Conservation (phyloP, 2,888 invertebrate species). For the Teleogryllus oceanicus region DNA sequence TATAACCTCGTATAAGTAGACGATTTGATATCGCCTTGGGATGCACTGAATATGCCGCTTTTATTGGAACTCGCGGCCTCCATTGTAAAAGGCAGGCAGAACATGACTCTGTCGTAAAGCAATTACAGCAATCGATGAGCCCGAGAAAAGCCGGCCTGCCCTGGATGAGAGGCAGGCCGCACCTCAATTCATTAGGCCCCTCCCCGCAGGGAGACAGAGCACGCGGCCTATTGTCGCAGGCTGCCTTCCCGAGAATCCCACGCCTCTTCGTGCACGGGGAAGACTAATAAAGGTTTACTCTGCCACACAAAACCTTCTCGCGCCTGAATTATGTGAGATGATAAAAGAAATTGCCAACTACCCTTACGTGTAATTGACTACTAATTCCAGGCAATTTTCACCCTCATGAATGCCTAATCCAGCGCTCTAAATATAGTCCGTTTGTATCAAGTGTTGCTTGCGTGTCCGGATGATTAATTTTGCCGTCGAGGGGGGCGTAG, state of each 20-base stretch:
- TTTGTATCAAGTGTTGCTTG: conserved; percentile 10
- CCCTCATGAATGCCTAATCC: conserved; percentile 1
- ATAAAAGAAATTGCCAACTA: not conserved
- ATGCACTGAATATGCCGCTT: not conserved
- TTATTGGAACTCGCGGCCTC: not conserved
- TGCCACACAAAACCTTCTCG: not conserved
- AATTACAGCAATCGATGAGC: not conserved
- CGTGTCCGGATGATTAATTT: conserved; percentile 8
- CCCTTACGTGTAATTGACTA: conserved; percentile 18
- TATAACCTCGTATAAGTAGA: too few species aligned
- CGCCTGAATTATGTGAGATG: conserved; percentile 1
- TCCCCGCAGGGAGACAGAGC: not conserved
- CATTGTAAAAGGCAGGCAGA: not conserved
- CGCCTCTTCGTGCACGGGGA: not conserved
- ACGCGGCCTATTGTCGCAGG: not conserved
- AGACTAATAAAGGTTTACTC: conserved; percentile 1
- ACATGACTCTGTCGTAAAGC: not conserved
- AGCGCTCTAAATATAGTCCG: conserved; percentile 2
- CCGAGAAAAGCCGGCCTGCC: not conserved
- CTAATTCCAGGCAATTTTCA: conserved; percentile 18
- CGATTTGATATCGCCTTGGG: not conserved
- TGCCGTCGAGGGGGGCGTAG: not conserved
- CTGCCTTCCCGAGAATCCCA: not conserved
- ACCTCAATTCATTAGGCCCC: not conserved
- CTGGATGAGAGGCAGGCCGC: not conserved